Conservation (phyloP, 2,797 vertebrate genomes). For the Tapera naevia region DNA sequence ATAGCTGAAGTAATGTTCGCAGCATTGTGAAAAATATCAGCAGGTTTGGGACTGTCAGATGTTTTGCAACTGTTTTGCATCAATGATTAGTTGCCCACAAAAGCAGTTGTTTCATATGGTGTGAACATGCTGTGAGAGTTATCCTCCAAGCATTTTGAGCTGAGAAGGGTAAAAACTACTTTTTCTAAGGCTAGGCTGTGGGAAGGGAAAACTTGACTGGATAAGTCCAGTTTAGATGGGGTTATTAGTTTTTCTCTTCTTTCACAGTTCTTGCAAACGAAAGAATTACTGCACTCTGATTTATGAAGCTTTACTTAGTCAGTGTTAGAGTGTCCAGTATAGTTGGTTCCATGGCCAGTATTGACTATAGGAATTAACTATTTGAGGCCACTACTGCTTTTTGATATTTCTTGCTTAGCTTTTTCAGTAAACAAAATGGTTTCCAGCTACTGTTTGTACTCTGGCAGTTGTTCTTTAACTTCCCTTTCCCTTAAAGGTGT, state of each 20-base stretch:
- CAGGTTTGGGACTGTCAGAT: neutral
- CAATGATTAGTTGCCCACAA: neutral
- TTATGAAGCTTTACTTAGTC: neutral
- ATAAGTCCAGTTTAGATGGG: neutral
- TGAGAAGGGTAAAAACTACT: neutral
- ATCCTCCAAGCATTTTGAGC: neutral
- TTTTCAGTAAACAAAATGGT: neutral
- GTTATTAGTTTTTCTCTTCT: neutral
- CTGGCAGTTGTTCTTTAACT: neutral
- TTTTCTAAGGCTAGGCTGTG: neutral
- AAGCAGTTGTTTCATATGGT: neutral
- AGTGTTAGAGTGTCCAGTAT: neutral
- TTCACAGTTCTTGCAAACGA: neutral
- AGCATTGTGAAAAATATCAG: neutral
- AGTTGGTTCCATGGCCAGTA: neutral
- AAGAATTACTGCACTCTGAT: neutral
- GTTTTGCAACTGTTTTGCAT: conserved; percentile 6
- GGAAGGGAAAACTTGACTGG: neutral
- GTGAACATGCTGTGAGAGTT: neutral
- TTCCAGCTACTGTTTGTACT: neutral
- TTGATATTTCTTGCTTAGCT: neutral
- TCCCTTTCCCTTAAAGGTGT: neutral
- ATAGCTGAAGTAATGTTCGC: neutral
- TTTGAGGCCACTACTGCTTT: neutral
- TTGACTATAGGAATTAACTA: neutral